Conservation (phyloP, 1,140 invertebrate genomes). For the Lucilia cuprina region DNA sequence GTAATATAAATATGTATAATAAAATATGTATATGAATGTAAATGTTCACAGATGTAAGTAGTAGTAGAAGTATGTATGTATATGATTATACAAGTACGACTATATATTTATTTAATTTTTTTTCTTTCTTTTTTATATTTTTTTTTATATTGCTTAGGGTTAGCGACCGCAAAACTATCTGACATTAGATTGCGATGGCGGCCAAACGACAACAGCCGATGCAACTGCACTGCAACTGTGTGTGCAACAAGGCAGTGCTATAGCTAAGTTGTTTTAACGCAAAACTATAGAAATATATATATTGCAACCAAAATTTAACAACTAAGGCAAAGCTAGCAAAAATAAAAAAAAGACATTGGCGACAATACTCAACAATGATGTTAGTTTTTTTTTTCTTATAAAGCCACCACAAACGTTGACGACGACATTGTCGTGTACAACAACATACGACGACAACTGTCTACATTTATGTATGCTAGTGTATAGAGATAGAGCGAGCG, state of each 20-base stretch:
- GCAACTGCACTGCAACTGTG: slow-evolving; percentile 42
- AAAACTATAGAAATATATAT: background rate
- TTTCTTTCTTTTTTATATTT: slow-evolving; percentile 1
- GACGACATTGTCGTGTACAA: too few relatives aligned
- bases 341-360: background rate
- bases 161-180: slow-evolving; percentile 63
- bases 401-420: too few relatives aligned
- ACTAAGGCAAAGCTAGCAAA: background rate
- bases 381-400: background rate
- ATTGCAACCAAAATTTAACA: slow-evolving; percentile 2
- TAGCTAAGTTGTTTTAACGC: background rate
- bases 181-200: slow-evolving; percentile 63
- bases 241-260: background rate
- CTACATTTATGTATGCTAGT: too few relatives aligned
- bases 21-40: background rate
- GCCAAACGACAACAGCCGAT: slow-evolving; percentile 63
- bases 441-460: too few relatives aligned
- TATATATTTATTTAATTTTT: background rate
- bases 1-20: background rate
- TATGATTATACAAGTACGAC: background rate
- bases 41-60: background rate
- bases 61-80: background rate
- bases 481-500: too few relatives aligned
- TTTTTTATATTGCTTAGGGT: slow-evolving; percentile 45
- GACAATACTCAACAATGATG: slow-evolving; percentile 7